Evolutionary conservation across 2,888 invertebrate genomes (phyloP).

Genomic region (Hydraecia micacea): DNA sequence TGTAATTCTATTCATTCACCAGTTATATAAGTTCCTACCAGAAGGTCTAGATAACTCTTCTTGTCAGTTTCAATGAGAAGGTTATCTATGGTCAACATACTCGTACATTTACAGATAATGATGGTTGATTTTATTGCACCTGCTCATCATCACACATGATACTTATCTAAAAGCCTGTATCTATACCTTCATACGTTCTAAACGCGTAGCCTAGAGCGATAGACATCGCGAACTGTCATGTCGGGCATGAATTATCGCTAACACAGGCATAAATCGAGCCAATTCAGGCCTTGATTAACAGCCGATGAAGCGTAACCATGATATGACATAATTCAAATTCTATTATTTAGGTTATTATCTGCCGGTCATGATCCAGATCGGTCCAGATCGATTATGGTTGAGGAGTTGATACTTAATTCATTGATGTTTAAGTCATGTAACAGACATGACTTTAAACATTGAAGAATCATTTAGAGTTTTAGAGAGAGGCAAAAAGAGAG

Average conservation of each 20-base stretch:
- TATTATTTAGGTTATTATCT: background rate
- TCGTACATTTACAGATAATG: background rate
- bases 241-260: slow-evolving; percentile 43
- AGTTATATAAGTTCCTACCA: background rate
- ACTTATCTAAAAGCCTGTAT: background rate
- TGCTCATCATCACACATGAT: background rate
- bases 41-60: background rate
- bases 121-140: background rate
- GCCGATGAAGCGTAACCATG: slow-evolving; percentile 10
- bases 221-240: slow-evolving; percentile 45
- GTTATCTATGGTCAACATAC: background rate
- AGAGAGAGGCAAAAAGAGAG: no score
- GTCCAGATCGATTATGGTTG: no score
- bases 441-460: no score
- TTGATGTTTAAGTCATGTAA: no score
- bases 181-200: slow-evolving; percentile 15
- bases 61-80: background rate
- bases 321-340: slow-evolving; percentile 7
- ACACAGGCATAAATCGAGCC: slow-evolving; percentile 44
- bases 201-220: slow-evolving; percentile 11
- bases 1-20: background rate
- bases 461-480: no score
- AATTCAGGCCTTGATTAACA: slow-evolving; percentile 44
- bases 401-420: no score
- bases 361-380: background rate